These are phyloP conservation scores for Alligator sinensis DNA, from an alignment of 2,113 vertebrate species.

Conservation along the genomic window DNA sequence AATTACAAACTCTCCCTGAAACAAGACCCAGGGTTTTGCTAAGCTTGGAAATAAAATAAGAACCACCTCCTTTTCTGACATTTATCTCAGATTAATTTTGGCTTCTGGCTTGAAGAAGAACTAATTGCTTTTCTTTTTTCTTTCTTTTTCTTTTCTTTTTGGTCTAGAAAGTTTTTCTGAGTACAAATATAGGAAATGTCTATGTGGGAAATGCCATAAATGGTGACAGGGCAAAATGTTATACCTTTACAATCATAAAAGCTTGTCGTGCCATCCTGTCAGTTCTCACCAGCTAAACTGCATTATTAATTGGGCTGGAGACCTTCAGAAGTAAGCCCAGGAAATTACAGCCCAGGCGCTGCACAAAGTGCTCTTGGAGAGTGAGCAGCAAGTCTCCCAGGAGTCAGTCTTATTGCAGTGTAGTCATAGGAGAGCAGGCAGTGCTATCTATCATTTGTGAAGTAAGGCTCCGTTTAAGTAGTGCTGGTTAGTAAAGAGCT, in stretches of 20 bases:
- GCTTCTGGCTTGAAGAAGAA: constrained; percentile 55
- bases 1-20: constrained; percentile 55
- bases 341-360: too few species aligned
- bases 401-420: neutral
- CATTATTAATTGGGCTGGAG: neutral
- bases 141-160: neutral
- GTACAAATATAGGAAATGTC: constrained; percentile 3
- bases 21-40: constrained; percentile 39
- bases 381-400: neutral
- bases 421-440: neutral
- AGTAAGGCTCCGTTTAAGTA: neutral
- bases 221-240: neutral
- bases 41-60: constrained; percentile 62
- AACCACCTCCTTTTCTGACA: constrained; percentile 34
- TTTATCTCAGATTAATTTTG: constrained; percentile 58
- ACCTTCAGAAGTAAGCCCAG: neutral
- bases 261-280: neutral
- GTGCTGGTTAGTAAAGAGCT: neutral
- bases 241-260: neutral
- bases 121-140: neutral
- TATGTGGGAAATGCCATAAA: neutral
- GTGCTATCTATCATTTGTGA: neutral
- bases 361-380: neutral
- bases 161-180: neutral
- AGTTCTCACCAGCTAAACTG: neutral